Evolutionary conservation across 2,888 invertebrate species (phyloP).

Genomic region (Theretra japonica): DNA sequence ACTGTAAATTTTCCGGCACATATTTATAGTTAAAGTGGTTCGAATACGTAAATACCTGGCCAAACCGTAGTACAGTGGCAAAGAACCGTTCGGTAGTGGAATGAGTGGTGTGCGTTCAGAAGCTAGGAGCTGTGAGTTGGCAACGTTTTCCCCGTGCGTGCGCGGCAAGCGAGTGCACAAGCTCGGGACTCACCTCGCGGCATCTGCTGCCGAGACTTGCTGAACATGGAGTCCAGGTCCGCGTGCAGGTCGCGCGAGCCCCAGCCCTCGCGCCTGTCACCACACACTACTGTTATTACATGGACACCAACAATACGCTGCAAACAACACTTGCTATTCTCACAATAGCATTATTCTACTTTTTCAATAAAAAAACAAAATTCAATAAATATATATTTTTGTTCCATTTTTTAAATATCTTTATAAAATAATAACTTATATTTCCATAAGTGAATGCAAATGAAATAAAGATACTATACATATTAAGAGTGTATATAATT

Average conservation of each 20-base stretch:
- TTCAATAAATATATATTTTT: no score
- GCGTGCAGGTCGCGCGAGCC: conserved; percentile 88
- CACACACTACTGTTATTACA: neutral
- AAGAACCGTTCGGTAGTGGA: neutral
- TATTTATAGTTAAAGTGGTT: neutral
- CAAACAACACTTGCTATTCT: no score
- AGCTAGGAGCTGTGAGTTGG: conserved; percentile 48
- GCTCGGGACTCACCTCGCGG: conserved; percentile 87
- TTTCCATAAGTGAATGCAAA: no score
- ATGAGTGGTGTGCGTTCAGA: neutral
- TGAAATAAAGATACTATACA: no score
- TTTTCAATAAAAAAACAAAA: no score
- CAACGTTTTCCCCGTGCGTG: conserved; percentile 73
- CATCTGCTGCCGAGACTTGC: conserved; percentile 82
- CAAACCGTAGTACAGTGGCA: no score
- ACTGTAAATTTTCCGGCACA: conserved; percentile 1
- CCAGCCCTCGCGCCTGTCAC: conserved; percentile 78
- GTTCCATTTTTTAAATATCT: no score
- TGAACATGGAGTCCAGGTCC: conserved; percentile 90
- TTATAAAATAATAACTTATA: no score
- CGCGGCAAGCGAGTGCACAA: conserved; percentile 52
- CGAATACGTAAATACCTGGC: no score
- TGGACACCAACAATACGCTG: neutral
- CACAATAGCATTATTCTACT: no score
- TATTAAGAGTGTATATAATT: no score